These are phyloP conservation scores for Stichodactyla helianthus DNA, from an alignment of 64 coral and sea anemone genomes.

Conservation along the genomic window DNA sequence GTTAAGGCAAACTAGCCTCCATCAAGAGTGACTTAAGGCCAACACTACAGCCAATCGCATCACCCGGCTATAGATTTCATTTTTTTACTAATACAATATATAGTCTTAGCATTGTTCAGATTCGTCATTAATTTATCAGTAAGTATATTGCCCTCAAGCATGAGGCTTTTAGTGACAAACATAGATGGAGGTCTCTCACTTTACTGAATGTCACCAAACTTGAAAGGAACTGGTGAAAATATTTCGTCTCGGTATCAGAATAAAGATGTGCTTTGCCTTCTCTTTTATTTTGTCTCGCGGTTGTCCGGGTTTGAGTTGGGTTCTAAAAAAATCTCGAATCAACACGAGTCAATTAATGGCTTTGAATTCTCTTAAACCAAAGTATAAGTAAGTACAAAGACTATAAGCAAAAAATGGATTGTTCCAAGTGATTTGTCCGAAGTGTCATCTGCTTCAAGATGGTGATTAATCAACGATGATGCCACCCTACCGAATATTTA, in stretches of 20 bases:
- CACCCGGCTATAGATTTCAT: neutral
- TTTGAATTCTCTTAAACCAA: conserved; percentile 1
- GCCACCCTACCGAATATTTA: conserved; percentile 63
- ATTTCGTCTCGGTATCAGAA: neutral
- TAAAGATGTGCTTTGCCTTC: neutral
- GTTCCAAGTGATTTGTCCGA: conserved; percentile 85
- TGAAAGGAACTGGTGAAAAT: neutral
- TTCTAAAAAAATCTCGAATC: conserved; percentile 5
- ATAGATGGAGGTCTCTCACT: conserved; percentile 1
- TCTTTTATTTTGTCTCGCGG: neutral
- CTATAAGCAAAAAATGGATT: conserved; percentile 90
- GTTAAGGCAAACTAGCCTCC: neutral
- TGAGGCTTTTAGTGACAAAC: conserved; percentile 9
- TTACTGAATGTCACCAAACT: neutral
- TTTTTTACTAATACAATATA: neutral
- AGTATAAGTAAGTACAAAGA: neutral
- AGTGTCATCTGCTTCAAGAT: conserved; percentile 81
- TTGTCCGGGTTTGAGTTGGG: conserved; percentile 4
- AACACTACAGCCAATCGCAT: neutral
- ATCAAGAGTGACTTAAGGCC: neutral
- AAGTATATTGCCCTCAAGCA: conserved; percentile 8
- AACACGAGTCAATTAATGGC: conserved; percentile 7
- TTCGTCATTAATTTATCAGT: conserved; percentile 8
- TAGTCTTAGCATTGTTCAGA: neutral
- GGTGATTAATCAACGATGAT: conserved; percentile 83